These are phyloP conservation scores for Cichlasoma orientale DNA, from an alignment of 2,797 vertebrate genomes.

Conservation along the genomic window DNA sequence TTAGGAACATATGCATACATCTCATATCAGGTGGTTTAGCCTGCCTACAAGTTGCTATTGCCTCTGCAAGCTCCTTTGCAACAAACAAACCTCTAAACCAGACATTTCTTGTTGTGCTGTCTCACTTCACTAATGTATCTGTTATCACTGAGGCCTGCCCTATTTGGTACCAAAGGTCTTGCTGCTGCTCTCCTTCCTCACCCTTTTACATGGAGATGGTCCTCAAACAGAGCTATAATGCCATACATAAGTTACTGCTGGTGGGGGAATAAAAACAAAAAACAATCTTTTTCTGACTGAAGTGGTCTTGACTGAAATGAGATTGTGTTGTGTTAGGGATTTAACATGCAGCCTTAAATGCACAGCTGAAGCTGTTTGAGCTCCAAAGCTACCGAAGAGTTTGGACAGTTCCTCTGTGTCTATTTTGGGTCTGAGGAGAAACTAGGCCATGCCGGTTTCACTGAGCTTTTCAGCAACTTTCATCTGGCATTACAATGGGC, in stretches of 20 bases:
- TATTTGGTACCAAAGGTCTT: background rate
- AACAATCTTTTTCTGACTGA: background rate
- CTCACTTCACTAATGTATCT: background rate
- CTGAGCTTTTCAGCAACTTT: constrained; percentile 73
- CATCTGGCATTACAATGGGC: constrained; percentile 63
- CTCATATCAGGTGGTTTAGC: too few relatives aligned
- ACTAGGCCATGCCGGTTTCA: constrained; percentile 78
- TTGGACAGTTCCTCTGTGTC: constrained; percentile 68
- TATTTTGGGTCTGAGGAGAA: constrained; percentile 74
- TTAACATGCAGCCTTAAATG: constrained; percentile 29
- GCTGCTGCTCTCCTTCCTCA: background rate
- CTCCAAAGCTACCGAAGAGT: constrained; percentile 60
- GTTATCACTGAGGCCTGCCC: background rate
- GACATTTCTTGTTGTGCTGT: background rate
- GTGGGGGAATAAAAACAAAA: background rate
- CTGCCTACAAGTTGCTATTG: background rate
- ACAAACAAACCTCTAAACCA: background rate
- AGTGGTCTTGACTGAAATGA: background rate
- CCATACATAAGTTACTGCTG: background rate
- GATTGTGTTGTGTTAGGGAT: constrained; percentile 32
- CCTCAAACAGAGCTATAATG: background rate
- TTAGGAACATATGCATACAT: background rate
- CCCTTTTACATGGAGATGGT: background rate
- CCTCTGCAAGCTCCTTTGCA: background rate
- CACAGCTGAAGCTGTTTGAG: constrained; percentile 55